Evolutionary conservation across 2,888 invertebrate species (phyloP).

Genomic region (Nemurella pictetii): DNA sequence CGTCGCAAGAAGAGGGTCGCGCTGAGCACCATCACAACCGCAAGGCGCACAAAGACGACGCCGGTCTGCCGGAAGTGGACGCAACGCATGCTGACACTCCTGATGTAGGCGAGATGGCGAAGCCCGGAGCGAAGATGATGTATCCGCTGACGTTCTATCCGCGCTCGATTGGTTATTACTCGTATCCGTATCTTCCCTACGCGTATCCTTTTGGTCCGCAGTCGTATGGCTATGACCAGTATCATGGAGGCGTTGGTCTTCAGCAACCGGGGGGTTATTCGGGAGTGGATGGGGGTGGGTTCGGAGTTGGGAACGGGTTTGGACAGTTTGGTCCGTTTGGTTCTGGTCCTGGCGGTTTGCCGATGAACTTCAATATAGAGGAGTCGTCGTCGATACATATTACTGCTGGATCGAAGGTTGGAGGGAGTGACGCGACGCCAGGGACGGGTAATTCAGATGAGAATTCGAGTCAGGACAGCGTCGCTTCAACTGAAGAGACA

Average conservation of each 20-base stretch:
- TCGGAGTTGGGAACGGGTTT: not conserved
- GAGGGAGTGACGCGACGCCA: not conserved
- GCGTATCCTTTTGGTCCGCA: constrained; percentile 17
- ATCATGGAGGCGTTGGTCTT: not conserved
- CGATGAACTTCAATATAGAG: not conserved
- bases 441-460: not conserved
- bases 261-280: not conserved
- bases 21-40: not conserved
- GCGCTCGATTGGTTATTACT: constrained; percentile 25
- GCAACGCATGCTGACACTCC: not conserved
- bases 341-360: not conserved
- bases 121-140: not conserved
- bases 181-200: constrained; percentile 18
- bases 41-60: not conserved
- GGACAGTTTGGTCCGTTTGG: not conserved
- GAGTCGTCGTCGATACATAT: not conserved
- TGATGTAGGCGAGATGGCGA: constrained; percentile 1
- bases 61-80: not conserved
- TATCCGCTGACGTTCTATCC: constrained; percentile 33
- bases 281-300: not conserved
- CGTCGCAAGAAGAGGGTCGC: not conserved
- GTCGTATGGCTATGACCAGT: not conserved
- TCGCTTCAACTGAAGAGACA: too few species aligned
- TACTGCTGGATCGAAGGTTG: not conserved
- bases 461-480: too few species aligned